phyloP scores from a whole-genome alignment of 2,888 invertebrate genomes.

The Norana najaformis region DNA sequence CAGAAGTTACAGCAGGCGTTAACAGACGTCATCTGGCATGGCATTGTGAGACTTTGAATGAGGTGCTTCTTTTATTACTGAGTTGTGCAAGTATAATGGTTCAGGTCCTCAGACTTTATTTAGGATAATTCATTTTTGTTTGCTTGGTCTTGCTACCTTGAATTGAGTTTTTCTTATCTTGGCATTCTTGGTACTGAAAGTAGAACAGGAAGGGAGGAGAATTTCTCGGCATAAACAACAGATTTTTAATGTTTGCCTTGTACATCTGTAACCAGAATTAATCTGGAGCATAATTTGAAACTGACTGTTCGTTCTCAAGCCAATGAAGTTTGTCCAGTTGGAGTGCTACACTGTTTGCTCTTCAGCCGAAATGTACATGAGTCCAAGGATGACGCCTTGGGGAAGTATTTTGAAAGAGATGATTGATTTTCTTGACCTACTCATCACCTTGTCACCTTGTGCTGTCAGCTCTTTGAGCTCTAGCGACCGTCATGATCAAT shows the following conservation, averaged over 20 bases:
- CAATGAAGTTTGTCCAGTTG: background rate
- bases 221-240: background rate
- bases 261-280: background rate
- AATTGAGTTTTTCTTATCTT: background rate
- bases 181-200: background rate
- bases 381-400: background rate
- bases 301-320: background rate
- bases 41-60: background rate
- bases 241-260: background rate
- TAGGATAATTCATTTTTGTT: background rate
- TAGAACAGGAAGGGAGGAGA: background rate
- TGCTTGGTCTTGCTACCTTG: background rate
- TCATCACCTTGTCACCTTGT: no score
- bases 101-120: background rate
- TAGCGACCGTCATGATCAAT: no score
- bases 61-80: background rate
- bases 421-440: background rate
- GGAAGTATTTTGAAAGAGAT: background rate
- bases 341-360: no score
- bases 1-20: constrained; percentile 19
- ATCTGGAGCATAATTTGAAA: background rate
- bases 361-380: background rate
- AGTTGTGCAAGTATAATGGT: background rate
- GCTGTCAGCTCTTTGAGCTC: no score
- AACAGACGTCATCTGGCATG: background rate